Evolutionary conservation across 1,140 invertebrate genomes (phyloP).

Genomic region (Bombus balteatus): DNA sequence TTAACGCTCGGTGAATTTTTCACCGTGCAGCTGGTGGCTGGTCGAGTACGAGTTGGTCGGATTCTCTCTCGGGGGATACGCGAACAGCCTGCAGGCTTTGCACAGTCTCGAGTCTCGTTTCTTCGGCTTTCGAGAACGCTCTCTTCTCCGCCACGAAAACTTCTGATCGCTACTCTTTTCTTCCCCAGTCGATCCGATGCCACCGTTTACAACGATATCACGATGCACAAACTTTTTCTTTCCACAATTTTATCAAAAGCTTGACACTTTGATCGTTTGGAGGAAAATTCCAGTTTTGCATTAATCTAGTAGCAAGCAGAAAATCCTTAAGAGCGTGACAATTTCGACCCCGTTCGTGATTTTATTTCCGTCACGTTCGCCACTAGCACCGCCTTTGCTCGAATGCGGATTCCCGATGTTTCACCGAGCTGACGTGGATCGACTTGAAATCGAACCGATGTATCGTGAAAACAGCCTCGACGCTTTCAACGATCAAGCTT

Average conservation of each 20-base stretch:
- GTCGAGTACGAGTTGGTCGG: constrained; percentile 16
- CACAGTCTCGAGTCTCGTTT: not conserved
- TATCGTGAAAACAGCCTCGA: constrained; percentile 1
- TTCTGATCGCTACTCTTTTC: not conserved
- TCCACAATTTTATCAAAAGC: not conserved
- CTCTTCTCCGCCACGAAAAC: not conserved
- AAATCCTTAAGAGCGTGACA: not conserved
- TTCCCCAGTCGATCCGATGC: not conserved
- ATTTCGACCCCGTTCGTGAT: too few relatives aligned
- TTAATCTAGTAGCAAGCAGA: not conserved
- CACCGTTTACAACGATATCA: not conserved
- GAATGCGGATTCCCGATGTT: not conserved
- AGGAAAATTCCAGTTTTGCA: not conserved
- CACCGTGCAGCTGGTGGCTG: constrained; percentile 42
- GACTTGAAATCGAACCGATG: constrained; percentile 28
- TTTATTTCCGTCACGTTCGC: constrained; percentile 37
- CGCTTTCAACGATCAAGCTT: constrained; percentile 4
- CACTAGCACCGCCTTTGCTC: not conserved
- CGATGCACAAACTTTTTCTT: not conserved
- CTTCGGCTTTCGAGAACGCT: not conserved
- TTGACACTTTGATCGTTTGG: too few relatives aligned
- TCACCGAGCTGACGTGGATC: constrained; percentile 1
- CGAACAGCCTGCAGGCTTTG: constrained; percentile 35
- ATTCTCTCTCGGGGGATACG: constrained; percentile 38
- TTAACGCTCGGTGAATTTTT: constrained; percentile 65